Conservation (phyloP, 2,888 invertebrate species). For the Diarsia rubi region DNA sequence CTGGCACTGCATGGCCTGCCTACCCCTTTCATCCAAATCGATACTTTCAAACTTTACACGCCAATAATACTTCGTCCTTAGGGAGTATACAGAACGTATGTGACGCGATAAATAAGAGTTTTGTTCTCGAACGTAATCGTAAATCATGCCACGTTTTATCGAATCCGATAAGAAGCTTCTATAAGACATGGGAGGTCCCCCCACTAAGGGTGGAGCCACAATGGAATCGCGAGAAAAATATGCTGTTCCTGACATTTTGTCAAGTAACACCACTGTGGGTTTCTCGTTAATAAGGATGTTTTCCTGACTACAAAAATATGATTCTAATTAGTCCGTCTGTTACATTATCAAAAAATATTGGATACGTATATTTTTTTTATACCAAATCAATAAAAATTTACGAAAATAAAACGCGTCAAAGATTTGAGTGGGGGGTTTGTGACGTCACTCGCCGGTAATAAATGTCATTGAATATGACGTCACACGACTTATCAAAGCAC, state of each 20-base stretch:
- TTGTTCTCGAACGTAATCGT: conserved; percentile 66
- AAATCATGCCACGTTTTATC: conserved; percentile 70
- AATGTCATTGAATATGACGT: too few relatives aligned
- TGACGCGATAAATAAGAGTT: conserved; percentile 66
- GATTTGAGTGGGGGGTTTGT: too few relatives aligned
- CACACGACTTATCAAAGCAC: too few relatives aligned
- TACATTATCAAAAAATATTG: too few relatives aligned
- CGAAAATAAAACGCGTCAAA: too few relatives aligned
- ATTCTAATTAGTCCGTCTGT: too few relatives aligned
- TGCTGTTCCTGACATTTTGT: background rate
- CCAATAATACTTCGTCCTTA: conserved; percentile 47
- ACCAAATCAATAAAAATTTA: too few relatives aligned
- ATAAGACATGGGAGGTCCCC: conserved; percentile 22
- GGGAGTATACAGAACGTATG: conserved; percentile 41
- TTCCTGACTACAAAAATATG: too few relatives aligned
- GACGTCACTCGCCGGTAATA: too few relatives aligned
- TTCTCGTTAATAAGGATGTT: too few relatives aligned
- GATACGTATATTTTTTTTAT: too few relatives aligned
- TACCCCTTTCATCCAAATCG: conserved; percentile 38
- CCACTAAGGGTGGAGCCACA: conserved; percentile 1
- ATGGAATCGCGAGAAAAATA: background rate
- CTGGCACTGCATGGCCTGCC: conserved; percentile 18
- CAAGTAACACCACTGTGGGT: background rate
- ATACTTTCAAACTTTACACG: conserved; percentile 50
- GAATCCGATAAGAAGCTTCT: conserved; percentile 57